Evolutionary conservation across 2,797 vertebrate species (phyloP), one percentile per base, ranked within the genome.

Genomic region (Allobates femoralis): DNA sequence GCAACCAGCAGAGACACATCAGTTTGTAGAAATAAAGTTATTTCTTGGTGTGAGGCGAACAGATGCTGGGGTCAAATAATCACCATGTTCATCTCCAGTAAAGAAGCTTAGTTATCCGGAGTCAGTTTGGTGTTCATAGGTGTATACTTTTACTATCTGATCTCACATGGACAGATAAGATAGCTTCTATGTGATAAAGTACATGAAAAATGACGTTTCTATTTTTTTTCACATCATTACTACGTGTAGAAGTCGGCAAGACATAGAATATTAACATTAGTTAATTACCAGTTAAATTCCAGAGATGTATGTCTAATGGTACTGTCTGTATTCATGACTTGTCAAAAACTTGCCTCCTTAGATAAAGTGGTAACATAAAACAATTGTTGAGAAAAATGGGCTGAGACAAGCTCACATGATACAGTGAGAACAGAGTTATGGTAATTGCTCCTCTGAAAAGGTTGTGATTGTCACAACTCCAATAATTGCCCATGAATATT

Each of bases 1-100:
- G 51, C 50, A 55, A 55, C 53, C 74, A 76, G 14, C 74, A 76
- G 74, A 55, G 3, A 76, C 26, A 7, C 56, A 60, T 60, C 74
- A 76, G 55, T 55, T 51, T 76, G 51, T 76, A 30, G 16, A 76
- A 30, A 76, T 21, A 28, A 30, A 53, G 28, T 55, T 76, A 2
- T 76, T 46, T 46, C 41, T 46, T 46, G 41, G 41, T 46, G 7
- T 46, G 41, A 46, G 5, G 51, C 21, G 50, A 76, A 55, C 74
- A 76, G 50, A 76, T 10, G 26, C 74, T 60, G 23, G 56, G 41
- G 41, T 46, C 41, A 46, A 8, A 46, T 46, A 46, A 46, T 46
- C 41, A 46, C 7, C 41, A 46, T 46, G 41, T 46, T 46, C 41
- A 46, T 46, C 41, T 46, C 41, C 11, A 46, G 11, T 46, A 1